Percentiles rank a stretch among this genome's conserved stretches.
phyloP scores from a whole-genome alignment of 2,113 vertebrate genomes.

The Leptosomus discolor region DNA sequence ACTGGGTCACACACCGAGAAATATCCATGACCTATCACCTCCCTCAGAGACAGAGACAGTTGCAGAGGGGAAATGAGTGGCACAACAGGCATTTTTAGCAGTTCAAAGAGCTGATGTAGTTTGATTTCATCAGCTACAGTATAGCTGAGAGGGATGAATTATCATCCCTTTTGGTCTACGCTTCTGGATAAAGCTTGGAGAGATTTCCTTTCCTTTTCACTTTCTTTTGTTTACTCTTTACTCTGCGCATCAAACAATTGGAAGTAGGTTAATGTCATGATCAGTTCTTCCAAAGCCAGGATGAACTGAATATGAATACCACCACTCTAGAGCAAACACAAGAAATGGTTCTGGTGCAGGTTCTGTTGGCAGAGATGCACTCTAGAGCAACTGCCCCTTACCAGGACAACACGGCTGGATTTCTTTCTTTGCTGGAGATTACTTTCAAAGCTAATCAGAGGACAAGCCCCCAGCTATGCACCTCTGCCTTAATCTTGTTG shows the following conservation, averaged over 20 bases:
- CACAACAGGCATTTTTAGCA: background rate
- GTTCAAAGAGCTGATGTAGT: background rate
- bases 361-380: background rate
- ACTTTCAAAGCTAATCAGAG: background rate
- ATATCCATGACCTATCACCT: background rate
- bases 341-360: background rate
- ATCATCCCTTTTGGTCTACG: background rate
- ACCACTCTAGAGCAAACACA: background rate
- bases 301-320: background rate
- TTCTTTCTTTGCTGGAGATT: background rate
- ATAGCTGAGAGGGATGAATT: background rate
- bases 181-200: background rate
- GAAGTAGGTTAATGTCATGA: background rate
- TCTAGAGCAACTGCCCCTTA: background rate
- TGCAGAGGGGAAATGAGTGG: background rate
- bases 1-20: fast-evolving
- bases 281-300: background rate
- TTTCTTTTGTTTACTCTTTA: background rate
- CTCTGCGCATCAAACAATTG: background rate
- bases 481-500: background rate
- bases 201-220: background rate
- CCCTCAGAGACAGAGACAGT: background rate
- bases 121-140: background rate
- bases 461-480: fast-evolving
- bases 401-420: background rate